Base-by-base conservation (phyloP, 2,888 invertebrate species). In the Petrolisthes manimaculis region DNA sequence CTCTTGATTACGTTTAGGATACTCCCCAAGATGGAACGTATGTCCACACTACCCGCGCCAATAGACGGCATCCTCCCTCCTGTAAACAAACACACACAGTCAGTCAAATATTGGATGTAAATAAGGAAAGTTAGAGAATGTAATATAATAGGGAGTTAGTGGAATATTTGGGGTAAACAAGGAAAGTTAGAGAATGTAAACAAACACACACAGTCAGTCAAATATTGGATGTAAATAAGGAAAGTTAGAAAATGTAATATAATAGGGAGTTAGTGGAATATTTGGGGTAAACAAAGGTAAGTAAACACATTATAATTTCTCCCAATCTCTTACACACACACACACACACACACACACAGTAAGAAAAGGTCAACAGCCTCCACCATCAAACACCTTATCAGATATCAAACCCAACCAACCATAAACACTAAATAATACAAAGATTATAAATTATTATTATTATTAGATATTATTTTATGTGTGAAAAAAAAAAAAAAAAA, bases 11-110 rank as follows among this genome's bases (percentile, higher is more conserved):
- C 85, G 53, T 89, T 89, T 6, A 89, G 78, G 61, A 89, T 53
- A 21, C 79, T 83, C 51, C 86, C 86, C 24, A 89, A 79, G 61
- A 89, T 85, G 82, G 89, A 89, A 78, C 89, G 89, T 55, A 89
- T 85, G 83, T 89, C 89, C 82, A 89, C 89, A 81, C 83, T 89
- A 21, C 89, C 89, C 74, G 82, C 86, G 75, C 89, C 89, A 55
- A 89, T 83, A 8, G 89, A 89, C 75, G 89, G 89, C 89, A 89
- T 89, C 71, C 89, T 89, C 77, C 84, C 81, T 86, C 85, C 89
- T 89, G 88, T 1, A 21, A 18, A 21, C 12, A 24, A 75, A 75
- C 37, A 75, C 12, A 24, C 12, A 75, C 1, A n/a, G 21, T n/a
- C 2, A 75, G 12, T 18, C 1, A 2, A 3, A 75, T 75, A 75